Conservation (phyloP, 2,888 invertebrate genomes). For the Lithosia quadra region DNA sequence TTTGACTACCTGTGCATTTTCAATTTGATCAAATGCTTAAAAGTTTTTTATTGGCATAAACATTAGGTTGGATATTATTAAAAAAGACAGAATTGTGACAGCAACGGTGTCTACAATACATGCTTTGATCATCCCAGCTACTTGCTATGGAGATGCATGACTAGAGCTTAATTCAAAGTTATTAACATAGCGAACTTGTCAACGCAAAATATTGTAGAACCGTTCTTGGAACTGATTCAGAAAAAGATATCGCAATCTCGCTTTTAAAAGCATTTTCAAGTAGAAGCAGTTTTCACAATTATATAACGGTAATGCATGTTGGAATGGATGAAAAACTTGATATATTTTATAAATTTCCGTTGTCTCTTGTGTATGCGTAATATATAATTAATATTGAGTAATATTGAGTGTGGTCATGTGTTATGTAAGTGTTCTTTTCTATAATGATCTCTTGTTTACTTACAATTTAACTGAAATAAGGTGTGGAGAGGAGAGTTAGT, state of each 20-base stretch:
- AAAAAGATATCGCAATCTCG: slow-evolving; percentile 28
- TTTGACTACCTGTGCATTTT: slow-evolving; percentile 74
- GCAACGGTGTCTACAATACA: slow-evolving; percentile 28
- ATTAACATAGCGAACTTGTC: slow-evolving; percentile 27
- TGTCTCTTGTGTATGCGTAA: slow-evolving; percentile 66
- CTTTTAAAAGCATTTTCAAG: slow-evolving; percentile 61
- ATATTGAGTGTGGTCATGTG: slow-evolving; percentile 79
- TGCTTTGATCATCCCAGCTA: slow-evolving; percentile 32
- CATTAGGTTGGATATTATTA: slow-evolving; percentile 32
- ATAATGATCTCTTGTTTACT: slow-evolving; percentile 81
- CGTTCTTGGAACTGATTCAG: slow-evolving; percentile 16
- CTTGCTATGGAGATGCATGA: slow-evolving; percentile 27
- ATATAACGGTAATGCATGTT: slow-evolving; percentile 66
- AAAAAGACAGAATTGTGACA: slow-evolving; percentile 33
- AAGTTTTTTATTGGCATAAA: slow-evolving; percentile 47
- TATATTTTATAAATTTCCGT: slow-evolving; percentile 63
- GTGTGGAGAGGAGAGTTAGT: slow-evolving; percentile 49
- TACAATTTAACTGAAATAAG: slow-evolving; percentile 84
- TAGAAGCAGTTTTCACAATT: slow-evolving; percentile 58
- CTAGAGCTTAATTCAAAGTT: slow-evolving; percentile 27
- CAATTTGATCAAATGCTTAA: slow-evolving; percentile 75
- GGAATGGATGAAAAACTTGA: slow-evolving; percentile 72
- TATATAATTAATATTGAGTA: slow-evolving; percentile 71
- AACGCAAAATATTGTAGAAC: slow-evolving; percentile 22
- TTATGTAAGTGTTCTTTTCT: slow-evolving; percentile 67